Evolutionary conservation across 2,888 invertebrate species (phyloP).

Genomic region (Macrosiphum euphorbiae): DNA sequence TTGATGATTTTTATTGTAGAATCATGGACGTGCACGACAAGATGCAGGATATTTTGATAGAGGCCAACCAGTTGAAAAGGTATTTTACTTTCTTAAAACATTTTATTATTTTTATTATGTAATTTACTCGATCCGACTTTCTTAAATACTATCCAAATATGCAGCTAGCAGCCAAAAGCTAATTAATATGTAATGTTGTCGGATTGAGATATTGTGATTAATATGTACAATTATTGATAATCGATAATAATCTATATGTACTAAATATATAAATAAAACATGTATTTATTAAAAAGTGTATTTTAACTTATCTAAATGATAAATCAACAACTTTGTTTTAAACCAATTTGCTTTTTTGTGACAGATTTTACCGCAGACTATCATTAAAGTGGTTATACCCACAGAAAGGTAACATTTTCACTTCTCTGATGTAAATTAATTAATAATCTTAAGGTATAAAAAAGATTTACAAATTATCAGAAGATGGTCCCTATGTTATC

Average conservation of each 20-base stretch:
- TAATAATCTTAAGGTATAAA: conserved; percentile 48
- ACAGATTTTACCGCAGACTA: conserved; percentile 88
- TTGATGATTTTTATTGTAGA: conserved; percentile 13
- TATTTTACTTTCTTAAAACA: neutral
- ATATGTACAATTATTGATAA: conserved; percentile 6
- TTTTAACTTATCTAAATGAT: conserved; percentile 26
- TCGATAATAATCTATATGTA: neutral
- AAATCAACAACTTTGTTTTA: conserved; percentile 29
- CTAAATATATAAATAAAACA: conserved; percentile 21
- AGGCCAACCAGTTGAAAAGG: conserved; percentile 61
- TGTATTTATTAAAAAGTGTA: conserved; percentile 18
- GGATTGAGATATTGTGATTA: conserved; percentile 42
- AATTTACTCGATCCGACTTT: conserved; percentile 40
- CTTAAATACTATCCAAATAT: conserved; percentile 16
- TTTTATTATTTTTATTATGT: neutral
- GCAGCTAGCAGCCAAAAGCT: conserved; percentile 28
- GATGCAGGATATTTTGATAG: conserved; percentile 45
- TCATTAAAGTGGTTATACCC: conserved; percentile 98
- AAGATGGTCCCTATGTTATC: conserved; percentile 29
- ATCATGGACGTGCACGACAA: conserved; percentile 48
- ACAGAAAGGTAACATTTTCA: conserved; percentile 84
- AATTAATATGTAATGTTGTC: neutral
- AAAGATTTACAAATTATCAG: neutral
- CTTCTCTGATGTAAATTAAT: conserved; percentile 66
- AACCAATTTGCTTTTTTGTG: conserved; percentile 69